A percentile compares a stretch with the other conserved stretches of the same genome.
These are phyloP conservation scores for Nebria ingens DNA, from an alignment of 1,140 invertebrate genomes.

Conservation along the genomic window DNA sequence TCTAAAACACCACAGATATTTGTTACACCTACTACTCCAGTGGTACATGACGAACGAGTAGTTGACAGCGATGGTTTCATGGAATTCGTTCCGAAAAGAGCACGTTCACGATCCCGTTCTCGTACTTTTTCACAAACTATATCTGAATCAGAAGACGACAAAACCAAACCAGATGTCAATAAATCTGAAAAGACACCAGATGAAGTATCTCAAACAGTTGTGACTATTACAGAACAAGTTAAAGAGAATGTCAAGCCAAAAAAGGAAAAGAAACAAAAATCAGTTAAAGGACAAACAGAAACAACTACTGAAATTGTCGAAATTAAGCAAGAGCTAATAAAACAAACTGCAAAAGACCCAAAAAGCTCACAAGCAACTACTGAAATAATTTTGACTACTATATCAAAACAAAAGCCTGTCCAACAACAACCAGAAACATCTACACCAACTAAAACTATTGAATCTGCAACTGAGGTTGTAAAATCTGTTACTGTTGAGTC, in stretches of 20 bases:
- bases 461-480: too few relatives aligned
- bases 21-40: slow-evolving; percentile 18
- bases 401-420: too few relatives aligned
- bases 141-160: neutral
- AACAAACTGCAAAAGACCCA: too few relatives aligned
- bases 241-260: slow-evolving; percentile 8
- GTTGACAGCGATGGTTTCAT: slow-evolving; percentile 41
- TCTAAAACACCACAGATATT: slow-evolving; percentile 18
- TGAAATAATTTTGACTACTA: too few relatives aligned
- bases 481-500: too few relatives aligned
- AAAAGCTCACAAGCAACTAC: too few relatives aligned
- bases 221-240: slow-evolving; percentile 5
- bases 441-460: too few relatives aligned
- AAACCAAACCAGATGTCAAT: neutral
- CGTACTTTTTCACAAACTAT: neutral
- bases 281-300: neutral
- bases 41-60: slow-evolving; percentile 28
- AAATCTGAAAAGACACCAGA: neutral
- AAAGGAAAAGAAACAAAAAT: slow-evolving; percentile 3
- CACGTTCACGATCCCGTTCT: slow-evolving; percentile 23
- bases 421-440: too few relatives aligned
- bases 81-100: slow-evolving; percentile 36
- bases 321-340: too few relatives aligned
- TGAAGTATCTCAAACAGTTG: neutral
- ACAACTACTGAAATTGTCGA: neutral